These are phyloP conservation scores for Athalia cordata DNA, from an alignment of 2,888 invertebrate species.

Conservation along the genomic window DNA sequence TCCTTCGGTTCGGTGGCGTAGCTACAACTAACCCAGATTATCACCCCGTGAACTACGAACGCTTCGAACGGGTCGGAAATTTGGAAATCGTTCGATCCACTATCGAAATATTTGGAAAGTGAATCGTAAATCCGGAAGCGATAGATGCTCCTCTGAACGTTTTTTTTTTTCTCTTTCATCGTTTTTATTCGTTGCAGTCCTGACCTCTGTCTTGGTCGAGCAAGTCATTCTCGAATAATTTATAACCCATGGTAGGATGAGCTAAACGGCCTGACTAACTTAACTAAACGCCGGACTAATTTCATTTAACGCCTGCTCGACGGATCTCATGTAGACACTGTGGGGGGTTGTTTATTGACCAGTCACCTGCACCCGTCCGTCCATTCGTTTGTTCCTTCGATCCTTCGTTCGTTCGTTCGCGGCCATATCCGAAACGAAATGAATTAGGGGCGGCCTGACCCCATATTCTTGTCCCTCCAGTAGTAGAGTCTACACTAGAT, in stretches of 20 bases:
- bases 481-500: background rate
- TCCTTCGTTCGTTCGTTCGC: conserved; percentile 15
- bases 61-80: background rate
- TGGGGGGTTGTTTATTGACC: conserved; percentile 65
- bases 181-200: background rate
- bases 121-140: background rate
- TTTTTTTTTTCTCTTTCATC: background rate
- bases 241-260: conserved; percentile 67
- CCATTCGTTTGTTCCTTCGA: too few relatives aligned
- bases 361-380: conserved; percentile 49
- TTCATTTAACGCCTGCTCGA: conserved; percentile 69
- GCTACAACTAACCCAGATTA: background rate
- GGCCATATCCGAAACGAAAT: conserved; percentile 42
- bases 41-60: background rate
- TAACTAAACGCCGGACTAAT: conserved; percentile 71
- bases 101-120: too few relatives aligned
- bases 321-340: conserved; percentile 54
- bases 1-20: conserved; percentile 26
- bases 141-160: background rate
- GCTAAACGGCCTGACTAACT: conserved; percentile 66
- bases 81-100: background rate
- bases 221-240: conserved; percentile 71
- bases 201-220: conserved; percentile 50
- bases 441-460: conserved; percentile 37
- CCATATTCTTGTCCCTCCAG: background rate